These are phyloP conservation scores for Hypotaenidia philippensis DNA, from an alignment of 2,797 vertebrate species.

Conservation along the genomic window DNA sequence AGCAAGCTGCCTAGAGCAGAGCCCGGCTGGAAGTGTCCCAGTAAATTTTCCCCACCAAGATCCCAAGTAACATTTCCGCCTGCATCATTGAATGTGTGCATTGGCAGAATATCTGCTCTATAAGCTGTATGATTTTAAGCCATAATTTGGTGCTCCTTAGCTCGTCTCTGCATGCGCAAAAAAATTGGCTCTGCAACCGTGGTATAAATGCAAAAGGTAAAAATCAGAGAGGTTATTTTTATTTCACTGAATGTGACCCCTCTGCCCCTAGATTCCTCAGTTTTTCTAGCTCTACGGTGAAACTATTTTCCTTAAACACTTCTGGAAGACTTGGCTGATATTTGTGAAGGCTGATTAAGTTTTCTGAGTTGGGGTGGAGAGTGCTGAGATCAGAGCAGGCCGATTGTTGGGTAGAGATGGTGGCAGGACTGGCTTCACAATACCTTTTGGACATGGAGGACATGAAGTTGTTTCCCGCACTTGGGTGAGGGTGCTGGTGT, in stretches of 20 bases:
- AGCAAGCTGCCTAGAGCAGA: neutral
- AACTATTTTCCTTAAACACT: neutral
- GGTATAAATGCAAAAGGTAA: neutral
- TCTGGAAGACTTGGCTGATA: neutral
- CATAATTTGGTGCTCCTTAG: conserved; percentile 12
- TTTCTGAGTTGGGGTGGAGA: neutral
- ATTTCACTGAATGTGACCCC: neutral
- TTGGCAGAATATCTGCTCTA: conserved; percentile 13
- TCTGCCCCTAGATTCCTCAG: neutral
- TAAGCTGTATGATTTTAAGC: conserved; percentile 34
- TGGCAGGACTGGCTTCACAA: fast-evolving
- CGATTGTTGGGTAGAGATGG: neutral
- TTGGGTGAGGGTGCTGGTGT: neutral
- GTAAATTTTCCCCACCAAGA: conserved; percentile 23
- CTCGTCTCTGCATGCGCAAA: conserved; percentile 32
- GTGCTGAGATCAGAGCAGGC: neutral
- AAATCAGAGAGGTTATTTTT: neutral
- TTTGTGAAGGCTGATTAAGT: neutral
- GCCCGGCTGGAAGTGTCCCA: neutral
- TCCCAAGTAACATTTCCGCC: conserved; percentile 24
- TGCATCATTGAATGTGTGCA: neutral
- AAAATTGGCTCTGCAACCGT: neutral
- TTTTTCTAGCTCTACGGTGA: neutral
- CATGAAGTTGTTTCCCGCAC: neutral
- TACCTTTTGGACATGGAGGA: fast-evolving